These are phyloP conservation scores for Panagrolaimus sp. DNA, from an alignment of 1,140 invertebrate species.

Conservation along the genomic window DNA sequence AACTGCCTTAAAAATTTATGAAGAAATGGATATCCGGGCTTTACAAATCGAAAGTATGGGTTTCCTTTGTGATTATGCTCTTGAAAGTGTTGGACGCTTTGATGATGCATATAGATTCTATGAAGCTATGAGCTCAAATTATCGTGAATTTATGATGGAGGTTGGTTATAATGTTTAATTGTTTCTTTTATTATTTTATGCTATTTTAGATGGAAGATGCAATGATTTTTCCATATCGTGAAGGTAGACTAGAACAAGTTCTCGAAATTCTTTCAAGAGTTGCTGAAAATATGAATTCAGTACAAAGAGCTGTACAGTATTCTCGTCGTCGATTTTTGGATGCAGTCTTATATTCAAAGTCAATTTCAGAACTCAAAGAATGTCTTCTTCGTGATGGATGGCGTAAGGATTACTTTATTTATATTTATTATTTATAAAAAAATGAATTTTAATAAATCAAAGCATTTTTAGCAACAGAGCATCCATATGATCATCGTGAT, in stretches of 20 bases:
- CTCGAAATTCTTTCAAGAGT: not conserved
- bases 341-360: not conserved
- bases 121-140: not conserved
- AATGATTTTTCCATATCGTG: not conserved
- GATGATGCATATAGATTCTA: not conserved
- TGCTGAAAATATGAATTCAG: not conserved
- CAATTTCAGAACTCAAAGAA: not conserved
- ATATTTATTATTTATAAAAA: not conserved
- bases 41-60: slow-evolving; percentile 6
- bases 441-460: not conserved
- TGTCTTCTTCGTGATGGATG: not conserved
- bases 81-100: not conserved
- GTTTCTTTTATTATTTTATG: not conserved
- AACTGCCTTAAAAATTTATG: not conserved
- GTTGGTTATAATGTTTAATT: not conserved
- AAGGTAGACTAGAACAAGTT: not conserved
- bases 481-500: not conserved
- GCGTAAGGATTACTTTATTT: not conserved
- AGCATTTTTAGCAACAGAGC: not conserved
- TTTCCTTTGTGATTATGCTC: not conserved
- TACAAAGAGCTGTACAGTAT: not conserved
- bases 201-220: slow-evolving; percentile 6
- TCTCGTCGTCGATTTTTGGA: slow-evolving; percentile 4
- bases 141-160: not conserved
- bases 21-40: not conserved